Conservation (phyloP, 2,888 invertebrate genomes). For the Caenorhabditis doughertyi region DNA sequence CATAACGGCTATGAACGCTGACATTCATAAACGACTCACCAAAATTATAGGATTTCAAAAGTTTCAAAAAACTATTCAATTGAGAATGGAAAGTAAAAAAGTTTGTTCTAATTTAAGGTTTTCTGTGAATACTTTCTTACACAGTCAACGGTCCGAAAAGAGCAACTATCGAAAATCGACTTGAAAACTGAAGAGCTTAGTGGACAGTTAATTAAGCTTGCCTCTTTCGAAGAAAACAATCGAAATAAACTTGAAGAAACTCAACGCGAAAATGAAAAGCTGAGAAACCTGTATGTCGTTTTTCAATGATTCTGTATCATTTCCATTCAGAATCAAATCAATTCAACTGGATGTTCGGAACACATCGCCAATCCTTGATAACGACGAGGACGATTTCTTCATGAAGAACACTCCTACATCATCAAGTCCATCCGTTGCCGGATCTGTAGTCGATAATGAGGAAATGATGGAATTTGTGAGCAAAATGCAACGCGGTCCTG, state of each 20-base stretch:
- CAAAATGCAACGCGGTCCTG: too few relatives aligned
- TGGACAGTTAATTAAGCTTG: constrained; percentile 19
- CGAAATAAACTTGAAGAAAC: constrained; percentile 40
- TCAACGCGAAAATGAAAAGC: constrained; percentile 29
- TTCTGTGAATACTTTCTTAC: background rate
- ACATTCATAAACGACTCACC: constrained; percentile 8
- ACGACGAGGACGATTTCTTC: constrained; percentile 40
- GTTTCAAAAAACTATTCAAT: constrained; percentile 22
- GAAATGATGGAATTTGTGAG: constrained; percentile 45
- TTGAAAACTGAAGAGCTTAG: constrained; percentile 17
- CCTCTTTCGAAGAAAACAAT: constrained; percentile 22
- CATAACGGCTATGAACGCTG: constrained; percentile 2
- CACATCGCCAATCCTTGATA: background rate
- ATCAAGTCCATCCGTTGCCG: constrained; percentile 31
- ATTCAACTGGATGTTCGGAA: background rate
- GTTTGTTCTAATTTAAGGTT: constrained; percentile 2
- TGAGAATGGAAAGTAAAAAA: constrained; percentile 31
- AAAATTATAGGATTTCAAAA: constrained; percentile 41
- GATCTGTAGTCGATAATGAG: constrained; percentile 19
- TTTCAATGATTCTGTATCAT: background rate
- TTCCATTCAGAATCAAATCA: constrained; percentile 39
- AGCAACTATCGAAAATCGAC: constrained; percentile 17
- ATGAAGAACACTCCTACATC: constrained; percentile 22
- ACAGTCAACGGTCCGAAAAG: constrained; percentile 33
- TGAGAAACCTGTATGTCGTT: constrained; percentile 12